Conservation (phyloP, 2,113 vertebrate genomes). For the Drymodes brunneopygia region DNA sequence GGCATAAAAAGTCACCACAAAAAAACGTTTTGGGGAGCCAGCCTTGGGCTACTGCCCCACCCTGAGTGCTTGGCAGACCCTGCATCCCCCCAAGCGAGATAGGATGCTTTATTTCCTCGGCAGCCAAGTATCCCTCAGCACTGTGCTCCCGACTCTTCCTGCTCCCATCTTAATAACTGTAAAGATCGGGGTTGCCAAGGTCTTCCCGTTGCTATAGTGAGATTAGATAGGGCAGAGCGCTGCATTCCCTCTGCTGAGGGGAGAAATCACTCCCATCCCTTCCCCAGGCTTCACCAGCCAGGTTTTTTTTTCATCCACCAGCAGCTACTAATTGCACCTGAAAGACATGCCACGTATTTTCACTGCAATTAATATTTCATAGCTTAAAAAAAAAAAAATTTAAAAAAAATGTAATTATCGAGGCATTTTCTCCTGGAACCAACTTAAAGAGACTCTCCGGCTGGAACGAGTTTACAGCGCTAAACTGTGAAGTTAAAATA, state of each 20-base stretch:
- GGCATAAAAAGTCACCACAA: rapidly evolving
- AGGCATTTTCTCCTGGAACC: constrained; percentile 37
- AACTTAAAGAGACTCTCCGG: not conserved
- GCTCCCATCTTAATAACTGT: constrained; percentile 31
- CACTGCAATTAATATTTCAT: constrained; percentile 11
- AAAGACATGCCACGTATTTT: not conserved
- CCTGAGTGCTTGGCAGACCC: not conserved
- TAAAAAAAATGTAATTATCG: not conserved
- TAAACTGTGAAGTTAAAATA: constrained; percentile 49
- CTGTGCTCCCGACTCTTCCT: not conserved
- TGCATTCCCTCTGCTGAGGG: constrained; percentile 26
- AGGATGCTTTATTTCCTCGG: not conserved
- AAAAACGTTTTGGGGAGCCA: not conserved
- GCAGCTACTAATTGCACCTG: constrained; percentile 29
- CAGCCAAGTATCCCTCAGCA: not conserved
- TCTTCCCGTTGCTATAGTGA: constrained; percentile 69
- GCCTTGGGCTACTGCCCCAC: not conserved
- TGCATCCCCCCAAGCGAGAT: rapidly evolving
- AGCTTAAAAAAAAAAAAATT: not conserved
- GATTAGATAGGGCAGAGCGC: constrained; percentile 40
- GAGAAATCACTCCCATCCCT: constrained; percentile 5
- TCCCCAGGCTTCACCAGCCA: not conserved
- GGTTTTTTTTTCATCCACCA: not conserved
- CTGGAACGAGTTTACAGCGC: not conserved
- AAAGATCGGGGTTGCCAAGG: constrained; percentile 59